Evolutionary conservation across 2,888 invertebrate genomes (phyloP).

Genomic region (Acrocyrtus sp.): DNA sequence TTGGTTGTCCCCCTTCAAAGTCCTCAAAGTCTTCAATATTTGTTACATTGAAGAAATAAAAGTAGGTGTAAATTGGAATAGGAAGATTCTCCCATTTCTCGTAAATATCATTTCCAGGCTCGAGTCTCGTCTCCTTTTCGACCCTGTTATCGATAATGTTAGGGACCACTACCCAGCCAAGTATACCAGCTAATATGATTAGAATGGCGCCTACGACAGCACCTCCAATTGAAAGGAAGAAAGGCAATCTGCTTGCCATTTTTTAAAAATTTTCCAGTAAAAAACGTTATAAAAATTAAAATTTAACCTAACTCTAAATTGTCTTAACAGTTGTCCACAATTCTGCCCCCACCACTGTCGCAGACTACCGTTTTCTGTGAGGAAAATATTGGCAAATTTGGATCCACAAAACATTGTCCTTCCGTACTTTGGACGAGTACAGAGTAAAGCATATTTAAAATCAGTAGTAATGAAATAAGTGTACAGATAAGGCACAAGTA

Average conservation of each 20-base stretch:
- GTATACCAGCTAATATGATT: slow-evolving; percentile 35
- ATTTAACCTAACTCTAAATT: too few relatives aligned
- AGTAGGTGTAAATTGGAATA: slow-evolving; percentile 39
- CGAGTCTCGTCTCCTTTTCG: slow-evolving; percentile 35
- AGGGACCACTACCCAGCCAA: slow-evolving; percentile 60
- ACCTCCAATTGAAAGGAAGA: not conserved
- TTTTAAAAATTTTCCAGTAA: not conserved
- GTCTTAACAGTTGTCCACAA: too few relatives aligned
- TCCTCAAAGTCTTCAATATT: slow-evolving; percentile 20
- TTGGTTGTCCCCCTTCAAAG: not conserved
- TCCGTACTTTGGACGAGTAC: too few relatives aligned
- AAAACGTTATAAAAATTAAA: not conserved
- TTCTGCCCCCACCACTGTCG: too few relatives aligned
- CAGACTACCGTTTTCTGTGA: too few relatives aligned
- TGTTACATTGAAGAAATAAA: slow-evolving; percentile 44
- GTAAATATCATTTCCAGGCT: slow-evolving; percentile 10
- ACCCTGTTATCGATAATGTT: slow-evolving; percentile 55
- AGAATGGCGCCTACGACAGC: slow-evolving; percentile 33
- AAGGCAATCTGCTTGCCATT: not conserved
- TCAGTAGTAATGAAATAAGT: too few relatives aligned
- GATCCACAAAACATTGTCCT: too few relatives aligned
- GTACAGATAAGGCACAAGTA: too few relatives aligned
- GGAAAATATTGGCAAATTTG: too few relatives aligned
- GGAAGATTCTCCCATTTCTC: slow-evolving; percentile 59
- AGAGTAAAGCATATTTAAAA: too few relatives aligned